A percentile compares a stretch with the other conserved stretches of the same genome.
Conservation (phyloP, 2,797 vertebrate genomes). For the Knipowitschia caucasica region DNA sequence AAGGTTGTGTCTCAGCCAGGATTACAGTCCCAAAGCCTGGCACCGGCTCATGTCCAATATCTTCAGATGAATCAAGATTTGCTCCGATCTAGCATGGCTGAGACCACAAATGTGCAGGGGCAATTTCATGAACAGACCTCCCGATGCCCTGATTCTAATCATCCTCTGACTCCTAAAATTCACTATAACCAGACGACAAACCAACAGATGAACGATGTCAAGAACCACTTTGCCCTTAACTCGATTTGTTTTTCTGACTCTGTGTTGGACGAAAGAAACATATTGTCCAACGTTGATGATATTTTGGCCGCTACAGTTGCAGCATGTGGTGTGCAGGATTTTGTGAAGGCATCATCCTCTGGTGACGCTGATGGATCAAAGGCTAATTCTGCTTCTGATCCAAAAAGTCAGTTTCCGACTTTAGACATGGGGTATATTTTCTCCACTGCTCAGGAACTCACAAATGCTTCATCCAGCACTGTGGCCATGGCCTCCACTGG, state of each 20-base stretch:
- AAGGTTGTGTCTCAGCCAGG: conserved; percentile 77
- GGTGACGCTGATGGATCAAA: conserved; percentile 81
- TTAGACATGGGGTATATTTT: conserved; percentile 84
- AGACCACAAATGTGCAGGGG: conserved; percentile 79
- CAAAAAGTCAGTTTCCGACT: conserved; percentile 87
- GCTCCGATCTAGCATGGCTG: conserved; percentile 78
- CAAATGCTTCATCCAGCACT: conserved; percentile 77
- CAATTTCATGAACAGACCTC: conserved; percentile 78
- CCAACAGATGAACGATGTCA: conserved; percentile 81
- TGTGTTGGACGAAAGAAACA: conserved; percentile 93
- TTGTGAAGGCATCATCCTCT: conserved; percentile 86
- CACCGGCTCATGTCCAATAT: conserved; percentile 78
- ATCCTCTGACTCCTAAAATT: conserved; percentile 78
- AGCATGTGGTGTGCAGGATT: conserved; percentile 94
- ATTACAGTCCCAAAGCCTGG: conserved; percentile 75
- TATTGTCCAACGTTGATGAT: conserved; percentile 96
- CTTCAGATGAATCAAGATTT: conserved; percentile 88
- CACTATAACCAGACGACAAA: conserved; percentile 81
- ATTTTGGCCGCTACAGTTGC: conserved; percentile 95
- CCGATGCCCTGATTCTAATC: conserved; percentile 82
- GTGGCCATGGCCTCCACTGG: conserved; percentile 86
- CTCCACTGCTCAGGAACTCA: conserved; percentile 76
- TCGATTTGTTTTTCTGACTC: conserved; percentile 96
- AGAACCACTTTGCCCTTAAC: conserved; percentile 92
- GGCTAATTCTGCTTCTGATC: conserved; percentile 75